A percentile compares a stretch with the other conserved stretches of the same genome.
These are phyloP conservation scores for Chloroceryle inda DNA, from an alignment of 2,797 vertebrate genomes.

Conservation along the genomic window DNA sequence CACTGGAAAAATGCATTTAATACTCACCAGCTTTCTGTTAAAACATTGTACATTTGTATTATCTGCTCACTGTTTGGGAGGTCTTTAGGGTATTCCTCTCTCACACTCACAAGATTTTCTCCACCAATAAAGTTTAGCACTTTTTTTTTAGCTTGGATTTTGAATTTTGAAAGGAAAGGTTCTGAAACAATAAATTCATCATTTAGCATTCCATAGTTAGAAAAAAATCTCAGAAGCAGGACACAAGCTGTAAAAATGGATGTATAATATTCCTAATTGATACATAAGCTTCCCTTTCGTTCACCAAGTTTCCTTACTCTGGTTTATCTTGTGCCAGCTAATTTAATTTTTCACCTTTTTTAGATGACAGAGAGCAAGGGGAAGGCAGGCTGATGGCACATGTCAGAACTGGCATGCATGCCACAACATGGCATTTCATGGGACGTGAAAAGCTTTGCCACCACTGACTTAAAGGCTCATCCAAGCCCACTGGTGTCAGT, in stretches of 20 bases:
- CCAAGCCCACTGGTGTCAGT: background rate
- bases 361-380: background rate
- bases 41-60: background rate
- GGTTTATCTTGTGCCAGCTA: background rate
- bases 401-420: background rate
- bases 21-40: conserved; percentile 38
- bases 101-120: background rate
- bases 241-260: background rate
- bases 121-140: background rate
- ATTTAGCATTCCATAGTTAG: background rate
- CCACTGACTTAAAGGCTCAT: background rate
- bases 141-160: background rate
- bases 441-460: background rate
- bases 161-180: background rate
- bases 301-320: background rate
- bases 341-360: background rate
- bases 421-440: background rate
- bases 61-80: background rate
- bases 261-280: background rate
- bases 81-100: background rate
- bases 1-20: background rate
- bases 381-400: background rate
- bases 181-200: background rate
- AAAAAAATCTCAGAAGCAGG: background rate
- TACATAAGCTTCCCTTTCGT: background rate